Evolutionary conservation across 2,888 invertebrate genomes (phyloP).

Genomic region (Agapostemon virescens): DNA sequence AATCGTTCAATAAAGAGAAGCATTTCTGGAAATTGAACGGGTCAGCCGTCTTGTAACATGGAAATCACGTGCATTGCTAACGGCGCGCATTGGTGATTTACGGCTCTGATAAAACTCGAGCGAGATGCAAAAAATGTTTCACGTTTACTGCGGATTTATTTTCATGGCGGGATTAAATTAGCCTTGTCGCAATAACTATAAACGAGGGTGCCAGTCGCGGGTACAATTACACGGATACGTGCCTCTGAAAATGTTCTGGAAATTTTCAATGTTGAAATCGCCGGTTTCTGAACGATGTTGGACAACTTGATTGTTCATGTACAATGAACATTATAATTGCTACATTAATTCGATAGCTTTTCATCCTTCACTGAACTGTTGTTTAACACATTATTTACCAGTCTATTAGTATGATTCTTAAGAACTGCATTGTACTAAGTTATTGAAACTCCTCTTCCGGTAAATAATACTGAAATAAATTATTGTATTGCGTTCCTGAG

Average conservation of each 20-base stretch:
- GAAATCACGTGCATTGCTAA: not conserved
- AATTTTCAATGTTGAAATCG: not conserved
- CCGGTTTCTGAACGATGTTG: not conserved
- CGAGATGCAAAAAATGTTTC: not conserved
- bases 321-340: no score
- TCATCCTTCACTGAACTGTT: no score
- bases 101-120: constrained; percentile 11
- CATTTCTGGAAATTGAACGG: not conserved
- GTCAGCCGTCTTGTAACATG: not conserved
- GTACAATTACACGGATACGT: not conserved
- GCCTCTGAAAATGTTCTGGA: not conserved
- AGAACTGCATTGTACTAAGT: no score
- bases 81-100: constrained; percentile 11
- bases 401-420: no score
- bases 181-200: constrained; percentile 19
- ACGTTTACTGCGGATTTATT: constrained; percentile 25
- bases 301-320: not conserved
- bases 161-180: constrained; percentile 33
- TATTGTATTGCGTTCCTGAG: no score
- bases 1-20: constrained; percentile 15
- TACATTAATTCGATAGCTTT: no score
- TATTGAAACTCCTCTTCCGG: no score
- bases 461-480: no score
- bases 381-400: no score
- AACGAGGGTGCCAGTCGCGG: not conserved